Evolutionary conservation across 2,888 invertebrate species (phyloP), one percentile per base, ranked within the genome.

Genomic region (Enoplolaimus lenunculus): DNA sequence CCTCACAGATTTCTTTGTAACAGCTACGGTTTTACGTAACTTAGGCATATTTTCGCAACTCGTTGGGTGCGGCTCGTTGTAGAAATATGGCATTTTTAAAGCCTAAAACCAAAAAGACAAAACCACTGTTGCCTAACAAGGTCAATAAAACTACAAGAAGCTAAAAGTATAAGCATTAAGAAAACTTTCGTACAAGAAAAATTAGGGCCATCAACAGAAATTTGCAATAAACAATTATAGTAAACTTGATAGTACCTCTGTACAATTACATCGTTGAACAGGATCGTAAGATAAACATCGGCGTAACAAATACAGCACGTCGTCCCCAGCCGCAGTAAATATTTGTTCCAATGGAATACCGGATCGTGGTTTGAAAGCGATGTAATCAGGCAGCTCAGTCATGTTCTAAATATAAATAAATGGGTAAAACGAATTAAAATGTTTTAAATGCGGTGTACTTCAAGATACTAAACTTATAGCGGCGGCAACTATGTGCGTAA

Each of bases 301-400:
- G 60, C 87, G 87, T 71, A 97, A 84, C 69, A 98, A 83, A 73
- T 88, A 87, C 34, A 98, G 82, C 57, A 95, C 84, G 84, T 97
- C 97, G 80, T 93, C 91, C 0, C 88, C 86, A 1, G 94, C 95
- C 1, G 97, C 97, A 64, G 92, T 92, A 81, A 98, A 98, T 78
- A 98, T 93, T 77, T 91, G 88, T 73, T 89, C 88, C 67, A 97
- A 82, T 1, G 91, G 90, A 60, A 90, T 90, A 0, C 90, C 87
- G 0, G 89, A 88, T 76, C 89, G 90, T 7, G 87, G 86, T 80
- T 93, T 94, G 82, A 95, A 94, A 80, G 90, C 88, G 74, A 98
- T 89, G 81, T 88, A 98, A 82, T 95, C 95, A 21, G 91, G 90
- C 66, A 98, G 75, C 2, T 74, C 69, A 3, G 73, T 76, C 75